Conservation (phyloP, 64 coral and sea anemone species). For the Hydrozoanthus tunicans region DNA sequence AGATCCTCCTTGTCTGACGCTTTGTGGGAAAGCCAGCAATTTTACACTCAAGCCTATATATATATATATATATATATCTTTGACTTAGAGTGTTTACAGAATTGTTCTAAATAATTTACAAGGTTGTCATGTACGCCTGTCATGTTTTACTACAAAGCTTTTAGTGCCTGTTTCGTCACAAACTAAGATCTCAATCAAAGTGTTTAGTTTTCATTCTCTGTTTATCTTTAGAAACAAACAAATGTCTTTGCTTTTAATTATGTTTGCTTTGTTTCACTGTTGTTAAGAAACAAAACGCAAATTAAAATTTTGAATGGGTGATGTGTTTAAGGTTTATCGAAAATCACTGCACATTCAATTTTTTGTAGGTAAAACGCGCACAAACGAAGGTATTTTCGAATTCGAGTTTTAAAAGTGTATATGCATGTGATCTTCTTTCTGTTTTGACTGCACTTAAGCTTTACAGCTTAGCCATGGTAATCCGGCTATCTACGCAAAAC, state of each 20-base stretch:
- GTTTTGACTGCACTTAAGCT: too few species aligned
- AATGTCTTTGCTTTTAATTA: background rate
- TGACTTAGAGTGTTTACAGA: too few species aligned
- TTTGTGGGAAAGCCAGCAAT: too few species aligned
- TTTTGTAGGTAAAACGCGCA: background rate
- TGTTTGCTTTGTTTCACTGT: background rate
- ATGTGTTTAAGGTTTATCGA: background rate
- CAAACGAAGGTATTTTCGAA: too few species aligned
- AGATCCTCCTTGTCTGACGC: too few species aligned
- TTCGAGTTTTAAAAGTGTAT: too few species aligned
- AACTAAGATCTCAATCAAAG: background rate
- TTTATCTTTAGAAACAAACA: background rate
- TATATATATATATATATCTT: too few species aligned
- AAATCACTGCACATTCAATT: background rate
- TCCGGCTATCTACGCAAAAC: background rate
- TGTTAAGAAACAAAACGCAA: background rate
- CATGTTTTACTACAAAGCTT: background rate
- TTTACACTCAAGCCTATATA: too few species aligned
- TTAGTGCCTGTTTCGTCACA: background rate
- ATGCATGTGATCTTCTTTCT: too few species aligned
- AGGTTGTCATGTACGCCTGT: too few species aligned
- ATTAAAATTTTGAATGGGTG: background rate
- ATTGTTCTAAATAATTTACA: too few species aligned
- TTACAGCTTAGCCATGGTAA: too few species aligned
- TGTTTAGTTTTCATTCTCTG: background rate